Conservation (phyloP, 1,140 invertebrate species). For the Zaprionus lachaisei region DNA sequence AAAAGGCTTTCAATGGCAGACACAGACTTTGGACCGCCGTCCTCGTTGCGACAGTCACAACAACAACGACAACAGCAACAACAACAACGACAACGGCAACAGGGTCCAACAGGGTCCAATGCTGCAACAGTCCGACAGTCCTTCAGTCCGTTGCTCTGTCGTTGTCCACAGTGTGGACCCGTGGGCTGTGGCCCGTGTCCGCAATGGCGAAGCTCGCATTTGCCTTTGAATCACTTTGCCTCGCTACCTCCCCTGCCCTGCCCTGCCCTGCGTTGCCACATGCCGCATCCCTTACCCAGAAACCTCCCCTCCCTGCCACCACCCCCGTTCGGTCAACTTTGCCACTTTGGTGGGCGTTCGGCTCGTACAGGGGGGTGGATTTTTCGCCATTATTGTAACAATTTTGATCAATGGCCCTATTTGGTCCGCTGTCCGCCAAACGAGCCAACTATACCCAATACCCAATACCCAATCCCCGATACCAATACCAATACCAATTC, state of each 20-base stretch:
- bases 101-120: constrained; percentile 14
- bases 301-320: not conserved
- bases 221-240: constrained; percentile 30
- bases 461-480: constrained; percentile 11
- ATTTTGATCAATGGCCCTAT: constrained; percentile 83
- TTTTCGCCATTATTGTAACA: constrained; percentile 83
- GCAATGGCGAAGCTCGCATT: constrained; percentile 50
- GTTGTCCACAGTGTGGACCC: not conserved
- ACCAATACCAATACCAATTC: constrained; percentile 26
- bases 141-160: not conserved
- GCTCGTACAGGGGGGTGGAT: constrained; percentile 56
- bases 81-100: constrained; percentile 1
- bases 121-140: not conserved
- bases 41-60: constrained; percentile 20
- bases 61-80: not conserved
- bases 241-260: not conserved
- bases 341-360: constrained; percentile 33
- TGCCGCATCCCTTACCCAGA: constrained; percentile 12
- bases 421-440: constrained; percentile 59
- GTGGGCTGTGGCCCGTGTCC: constrained; percentile 58
- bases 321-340: constrained; percentile 19
- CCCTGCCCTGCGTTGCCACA: constrained; percentile 3
- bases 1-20: constrained; percentile 80
- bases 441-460: constrained; percentile 21
- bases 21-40: constrained; percentile 45